phyloP scores from a whole-genome alignment of 2,888 invertebrate species.

The Neuroscelio doddi region DNA sequence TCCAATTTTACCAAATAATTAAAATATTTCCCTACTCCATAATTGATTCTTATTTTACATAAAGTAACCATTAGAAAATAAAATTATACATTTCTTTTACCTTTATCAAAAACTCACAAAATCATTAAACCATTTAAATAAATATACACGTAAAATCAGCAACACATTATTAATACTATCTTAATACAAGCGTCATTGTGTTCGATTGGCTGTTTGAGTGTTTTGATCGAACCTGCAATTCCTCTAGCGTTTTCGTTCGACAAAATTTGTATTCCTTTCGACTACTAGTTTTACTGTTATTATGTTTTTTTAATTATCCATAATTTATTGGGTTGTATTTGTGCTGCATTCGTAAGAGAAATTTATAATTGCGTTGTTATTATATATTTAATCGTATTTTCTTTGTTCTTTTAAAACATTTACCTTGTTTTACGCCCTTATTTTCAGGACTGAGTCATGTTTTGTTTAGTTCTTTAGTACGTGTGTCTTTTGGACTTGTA shows the following conservation, averaged over 20 bases:
- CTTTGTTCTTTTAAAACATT: background rate
- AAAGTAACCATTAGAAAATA: no score
- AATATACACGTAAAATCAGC: conserved; percentile 1
- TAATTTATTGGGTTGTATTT: conserved; percentile 4
- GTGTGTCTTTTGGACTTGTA: conserved; percentile 22
- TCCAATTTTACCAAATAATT: no score
- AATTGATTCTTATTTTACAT: no score
- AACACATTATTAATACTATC: conserved; percentile 11
- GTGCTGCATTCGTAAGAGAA: conserved; percentile 5
- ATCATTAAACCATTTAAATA: no score
- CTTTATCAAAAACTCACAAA: no score
- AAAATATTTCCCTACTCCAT: no score
- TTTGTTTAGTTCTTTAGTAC: background rate
- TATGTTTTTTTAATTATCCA: background rate
- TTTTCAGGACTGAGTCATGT: conserved; percentile 24
- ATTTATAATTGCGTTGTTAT: conserved; percentile 20
- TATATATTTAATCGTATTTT: conserved; percentile 11
- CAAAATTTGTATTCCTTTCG: conserved; percentile 29
- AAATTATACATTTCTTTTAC: no score
- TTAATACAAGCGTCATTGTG: conserved; percentile 56
- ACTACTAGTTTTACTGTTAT: conserved; percentile 1
- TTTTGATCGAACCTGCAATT: no score
- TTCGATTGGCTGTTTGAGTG: conserved; percentile 62
- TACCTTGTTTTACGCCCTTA: no score
- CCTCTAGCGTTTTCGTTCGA: conserved; percentile 27